Evolutionary conservation across 2,797 vertebrate species (phyloP).

Genomic region (Botia almorhae): DNA sequence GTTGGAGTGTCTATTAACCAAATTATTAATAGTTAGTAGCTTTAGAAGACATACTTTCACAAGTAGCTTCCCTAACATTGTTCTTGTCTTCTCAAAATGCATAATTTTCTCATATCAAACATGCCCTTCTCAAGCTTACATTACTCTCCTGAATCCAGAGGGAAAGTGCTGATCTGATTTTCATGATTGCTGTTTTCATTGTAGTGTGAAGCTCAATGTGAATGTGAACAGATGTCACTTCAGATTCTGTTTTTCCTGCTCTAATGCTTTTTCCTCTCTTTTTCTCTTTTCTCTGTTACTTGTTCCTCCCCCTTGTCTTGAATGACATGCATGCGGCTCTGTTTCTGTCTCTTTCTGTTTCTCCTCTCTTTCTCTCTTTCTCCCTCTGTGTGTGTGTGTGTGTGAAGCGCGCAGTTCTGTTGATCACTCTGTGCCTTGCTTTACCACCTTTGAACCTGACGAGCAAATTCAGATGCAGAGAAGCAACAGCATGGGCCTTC

Average conservation of each 20-base stretch:
- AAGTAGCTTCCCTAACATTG: too few relatives aligned
- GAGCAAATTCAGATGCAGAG: constrained; percentile 86
- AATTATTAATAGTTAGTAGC: too few relatives aligned
- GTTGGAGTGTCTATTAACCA: too few relatives aligned
- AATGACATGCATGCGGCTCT: constrained; percentile 22
- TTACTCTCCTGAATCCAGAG: too few relatives aligned
- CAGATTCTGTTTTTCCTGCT: constrained; percentile 5
- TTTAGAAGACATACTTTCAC: too few relatives aligned
- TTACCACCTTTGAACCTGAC: constrained; percentile 82
- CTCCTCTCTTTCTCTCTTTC: neutral
- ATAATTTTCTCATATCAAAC: too few relatives aligned
- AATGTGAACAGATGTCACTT: neutral
- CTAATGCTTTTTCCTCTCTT: constrained; percentile 39
- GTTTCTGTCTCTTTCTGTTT: constrained; percentile 1
- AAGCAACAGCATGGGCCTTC: constrained; percentile 95
- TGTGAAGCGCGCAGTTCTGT: constrained; percentile 83
- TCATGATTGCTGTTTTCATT: neutral
- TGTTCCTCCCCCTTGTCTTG: constrained; percentile 7
- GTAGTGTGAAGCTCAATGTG: neutral
- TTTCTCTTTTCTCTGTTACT: constrained; percentile 36
- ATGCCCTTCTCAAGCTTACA: too few relatives aligned
- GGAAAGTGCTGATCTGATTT: neutral
- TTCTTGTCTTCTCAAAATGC: too few relatives aligned
- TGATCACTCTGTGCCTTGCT: constrained; percentile 89
- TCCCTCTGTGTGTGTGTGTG: constrained; percentile 3